A percentile compares a stretch with the other conserved stretches of the same genome.
Conservation (phyloP, 2,888 invertebrate genomes). For the Lomographa bimaculata region DNA sequence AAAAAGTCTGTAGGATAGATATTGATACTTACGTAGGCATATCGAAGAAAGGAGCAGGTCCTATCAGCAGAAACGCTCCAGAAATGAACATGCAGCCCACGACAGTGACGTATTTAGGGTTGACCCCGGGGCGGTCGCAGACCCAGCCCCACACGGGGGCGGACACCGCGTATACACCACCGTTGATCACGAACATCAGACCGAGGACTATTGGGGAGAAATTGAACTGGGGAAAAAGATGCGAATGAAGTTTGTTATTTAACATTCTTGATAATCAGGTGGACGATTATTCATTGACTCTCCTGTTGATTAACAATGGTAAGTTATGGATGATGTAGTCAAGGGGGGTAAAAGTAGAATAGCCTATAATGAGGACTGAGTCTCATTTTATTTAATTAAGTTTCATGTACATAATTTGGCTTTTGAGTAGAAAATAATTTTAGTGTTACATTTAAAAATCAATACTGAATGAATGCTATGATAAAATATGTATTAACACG, state of each 20-base stretch:
- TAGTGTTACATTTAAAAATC: too few species aligned
- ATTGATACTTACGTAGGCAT: slow-evolving; percentile 79
- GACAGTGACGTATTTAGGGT: slow-evolving; percentile 87
- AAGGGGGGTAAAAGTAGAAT: too few species aligned
- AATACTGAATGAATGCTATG: too few species aligned
- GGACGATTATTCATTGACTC: too few species aligned
- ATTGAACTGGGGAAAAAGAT: slow-evolving; percentile 76
- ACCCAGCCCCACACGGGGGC: slow-evolving; percentile 93
- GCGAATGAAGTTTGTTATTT: background rate
- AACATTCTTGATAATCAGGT: background rate
- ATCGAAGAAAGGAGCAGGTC: slow-evolving; percentile 91
- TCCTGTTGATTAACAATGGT: too few species aligned
- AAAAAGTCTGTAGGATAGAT: background rate
- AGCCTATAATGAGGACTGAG: too few species aligned
- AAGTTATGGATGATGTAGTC: too few species aligned
- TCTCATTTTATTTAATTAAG: too few species aligned
- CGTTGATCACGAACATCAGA: slow-evolving; percentile 92
- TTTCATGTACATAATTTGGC: too few species aligned
- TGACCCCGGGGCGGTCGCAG: slow-evolving; percentile 86
- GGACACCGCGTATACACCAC: slow-evolving; percentile 90
- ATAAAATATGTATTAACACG: too few species aligned
- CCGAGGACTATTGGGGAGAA: slow-evolving; percentile 89
- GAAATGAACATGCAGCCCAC: slow-evolving; percentile 87
- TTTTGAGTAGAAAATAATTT: too few species aligned
- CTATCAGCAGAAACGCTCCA: slow-evolving; percentile 88